Evolutionary conservation across 2,888 invertebrate species (phyloP).

Genomic region (Unio pictorum): DNA sequence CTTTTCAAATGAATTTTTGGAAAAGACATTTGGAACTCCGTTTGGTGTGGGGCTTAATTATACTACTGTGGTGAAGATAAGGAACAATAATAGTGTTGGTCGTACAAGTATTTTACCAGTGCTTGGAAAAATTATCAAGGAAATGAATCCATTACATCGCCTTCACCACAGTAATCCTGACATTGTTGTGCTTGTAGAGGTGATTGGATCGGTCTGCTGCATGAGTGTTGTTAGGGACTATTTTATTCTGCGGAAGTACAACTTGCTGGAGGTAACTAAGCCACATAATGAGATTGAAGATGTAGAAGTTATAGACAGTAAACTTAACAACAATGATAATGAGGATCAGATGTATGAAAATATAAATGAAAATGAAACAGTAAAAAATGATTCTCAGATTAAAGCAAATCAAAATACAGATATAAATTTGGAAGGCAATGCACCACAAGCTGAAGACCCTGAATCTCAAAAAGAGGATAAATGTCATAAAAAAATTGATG

Average conservation of each 20-base stretch:
- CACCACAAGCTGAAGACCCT: no score
- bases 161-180: conserved; percentile 82
- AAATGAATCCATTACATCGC: conserved; percentile 79
- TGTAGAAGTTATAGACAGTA: background rate
- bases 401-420: no score
- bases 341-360: background rate
- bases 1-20: conserved; percentile 79
- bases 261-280: conserved; percentile 78
- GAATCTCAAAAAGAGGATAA: no score
- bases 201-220: conserved; percentile 85
- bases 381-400: no score
- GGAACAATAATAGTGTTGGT: conserved; percentile 73
- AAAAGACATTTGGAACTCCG: conserved; percentile 77
- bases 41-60: conserved; percentile 47
- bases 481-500: no score
- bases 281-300: background rate
- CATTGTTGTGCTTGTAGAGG: conserved; percentile 85
- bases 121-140: conserved; percentile 81
- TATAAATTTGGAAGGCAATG: no score
- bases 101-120: conserved; percentile 77
- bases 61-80: conserved; percentile 56
- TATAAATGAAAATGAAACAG: no score
- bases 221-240: conserved; percentile 87
- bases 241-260: conserved; percentile 86
- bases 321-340: background rate